Conservation (phyloP, 1,140 invertebrate genomes). For the Cryptotermes secundus region DNA sequence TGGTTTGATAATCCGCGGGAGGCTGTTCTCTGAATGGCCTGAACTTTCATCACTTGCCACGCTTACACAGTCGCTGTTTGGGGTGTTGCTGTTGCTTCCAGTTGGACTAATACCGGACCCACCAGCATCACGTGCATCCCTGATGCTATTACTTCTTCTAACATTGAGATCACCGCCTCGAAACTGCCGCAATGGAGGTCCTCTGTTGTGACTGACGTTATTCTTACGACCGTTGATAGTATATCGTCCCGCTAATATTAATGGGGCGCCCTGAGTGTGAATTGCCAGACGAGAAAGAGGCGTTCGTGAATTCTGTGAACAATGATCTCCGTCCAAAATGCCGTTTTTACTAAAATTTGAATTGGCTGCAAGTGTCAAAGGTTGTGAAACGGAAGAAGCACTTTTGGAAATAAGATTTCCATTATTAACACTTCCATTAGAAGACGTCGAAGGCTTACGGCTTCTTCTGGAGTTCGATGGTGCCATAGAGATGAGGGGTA, state of each 20-base stretch:
- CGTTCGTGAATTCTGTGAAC: constrained; percentile 44
- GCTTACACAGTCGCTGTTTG: constrained; percentile 64
- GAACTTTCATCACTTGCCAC: constrained; percentile 76
- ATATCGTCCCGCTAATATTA: constrained; percentile 65
- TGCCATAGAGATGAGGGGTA: constrained; percentile 66
- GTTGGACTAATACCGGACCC: background rate
- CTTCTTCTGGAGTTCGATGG: constrained; percentile 41
- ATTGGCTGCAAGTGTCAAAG: background rate
- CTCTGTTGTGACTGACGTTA: constrained; percentile 44
- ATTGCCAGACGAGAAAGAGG: constrained; percentile 66
- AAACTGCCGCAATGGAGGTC: constrained; percentile 40
- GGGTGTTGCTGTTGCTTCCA: constrained; percentile 39
- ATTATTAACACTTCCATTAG: background rate
- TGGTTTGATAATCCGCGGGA: constrained; percentile 85
- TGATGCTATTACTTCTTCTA: background rate
- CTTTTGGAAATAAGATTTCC: background rate
- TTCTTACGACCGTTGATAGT: constrained; percentile 44
- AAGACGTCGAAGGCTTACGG: background rate
- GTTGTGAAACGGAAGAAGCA: background rate
- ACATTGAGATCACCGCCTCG: too few relatives aligned
- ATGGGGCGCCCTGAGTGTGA: constrained; percentile 73
- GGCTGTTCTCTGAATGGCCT: constrained; percentile 70
- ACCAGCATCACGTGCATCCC: constrained; percentile 1
- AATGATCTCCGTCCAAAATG: constrained; percentile 37
- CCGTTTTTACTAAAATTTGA: background rate